Conservation (phyloP, 2,113 vertebrate species). For the Larimichthys crocea region DNA sequence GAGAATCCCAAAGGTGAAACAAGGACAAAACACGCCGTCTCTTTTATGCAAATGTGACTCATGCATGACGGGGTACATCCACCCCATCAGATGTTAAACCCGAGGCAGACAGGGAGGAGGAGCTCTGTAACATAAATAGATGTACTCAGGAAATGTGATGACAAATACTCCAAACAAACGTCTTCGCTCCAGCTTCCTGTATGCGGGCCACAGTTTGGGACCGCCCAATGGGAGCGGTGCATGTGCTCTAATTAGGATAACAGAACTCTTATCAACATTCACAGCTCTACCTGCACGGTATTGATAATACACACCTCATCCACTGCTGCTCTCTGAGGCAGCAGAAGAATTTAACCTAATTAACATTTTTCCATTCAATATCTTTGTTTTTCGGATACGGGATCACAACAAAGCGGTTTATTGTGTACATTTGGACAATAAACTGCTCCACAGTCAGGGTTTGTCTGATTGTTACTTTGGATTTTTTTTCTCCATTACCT, state of each 20-base stretch:
- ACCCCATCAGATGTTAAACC: not conserved
- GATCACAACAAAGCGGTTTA: conserved; percentile 10
- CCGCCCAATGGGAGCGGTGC: not conserved
- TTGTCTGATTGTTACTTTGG: conserved; percentile 11
- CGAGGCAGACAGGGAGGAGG: conserved; percentile 16
- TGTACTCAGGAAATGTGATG: conserved; percentile 3
- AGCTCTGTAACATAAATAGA: conserved; percentile 18
- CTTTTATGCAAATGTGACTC: conserved; percentile 47
- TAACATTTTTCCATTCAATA: not conserved
- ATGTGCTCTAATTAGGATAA: conserved; percentile 27
- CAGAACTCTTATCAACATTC: not conserved
- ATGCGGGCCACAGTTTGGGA: not conserved
- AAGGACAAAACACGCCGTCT: not conserved
- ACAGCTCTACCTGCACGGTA: conserved; percentile 7
- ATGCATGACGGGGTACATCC: conserved; percentile 30
- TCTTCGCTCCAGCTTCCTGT: conserved; percentile 2
- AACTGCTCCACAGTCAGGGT: conserved; percentile 7
- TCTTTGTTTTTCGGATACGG: conserved; percentile 17
- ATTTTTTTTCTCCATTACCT: not conserved
- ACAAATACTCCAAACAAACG: conserved; percentile 20
- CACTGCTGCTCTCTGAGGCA: not conserved
- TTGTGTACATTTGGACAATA: conserved; percentile 15
- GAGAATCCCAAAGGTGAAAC: not conserved
- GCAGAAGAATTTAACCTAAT: not conserved
- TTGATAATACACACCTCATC: not conserved